phyloP scores from a whole-genome alignment of 2,888 invertebrate genomes.

The Mayetiola destructor region DNA sequence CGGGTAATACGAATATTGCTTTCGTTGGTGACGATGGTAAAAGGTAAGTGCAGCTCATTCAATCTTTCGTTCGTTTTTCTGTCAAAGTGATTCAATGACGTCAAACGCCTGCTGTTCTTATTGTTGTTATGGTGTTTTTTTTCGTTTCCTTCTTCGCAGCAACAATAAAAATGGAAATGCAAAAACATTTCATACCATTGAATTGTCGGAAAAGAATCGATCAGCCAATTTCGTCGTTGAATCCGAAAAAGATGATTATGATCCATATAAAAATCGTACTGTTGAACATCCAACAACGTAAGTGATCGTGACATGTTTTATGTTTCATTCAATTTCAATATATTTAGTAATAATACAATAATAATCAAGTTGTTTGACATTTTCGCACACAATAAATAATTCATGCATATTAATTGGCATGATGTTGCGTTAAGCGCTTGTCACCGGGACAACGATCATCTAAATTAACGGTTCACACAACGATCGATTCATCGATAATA shows the following conservation, averaged over 20 bases:
- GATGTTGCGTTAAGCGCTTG: too few relatives aligned
- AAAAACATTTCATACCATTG: slow-evolving; percentile 2
- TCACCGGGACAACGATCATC: too few relatives aligned
- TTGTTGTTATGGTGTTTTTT: background rate
- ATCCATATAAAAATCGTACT: slow-evolving; percentile 53
- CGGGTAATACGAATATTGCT: background rate
- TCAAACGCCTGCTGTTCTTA: background rate
- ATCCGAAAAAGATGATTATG: slow-evolving; percentile 34
- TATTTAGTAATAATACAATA: too few relatives aligned
- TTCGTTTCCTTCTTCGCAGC: background rate
- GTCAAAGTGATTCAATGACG: background rate
- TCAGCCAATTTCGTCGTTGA: background rate
- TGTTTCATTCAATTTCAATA: background rate
- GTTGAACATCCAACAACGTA: slow-evolving; percentile 59
- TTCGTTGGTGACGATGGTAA: background rate
- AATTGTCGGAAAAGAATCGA: background rate
- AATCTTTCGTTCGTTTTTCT: background rate
- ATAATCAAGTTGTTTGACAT: background rate
- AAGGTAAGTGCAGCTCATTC: background rate
- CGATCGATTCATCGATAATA: too few relatives aligned
- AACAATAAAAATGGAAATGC: too few relatives aligned
- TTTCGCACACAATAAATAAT: background rate
- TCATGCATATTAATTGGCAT: slow-evolving; percentile 1
- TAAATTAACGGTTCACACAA: too few relatives aligned
- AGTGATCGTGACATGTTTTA: slow-evolving; percentile 30